Conservation (phyloP, 2,113 vertebrate species). For the Jacana jacana region DNA sequence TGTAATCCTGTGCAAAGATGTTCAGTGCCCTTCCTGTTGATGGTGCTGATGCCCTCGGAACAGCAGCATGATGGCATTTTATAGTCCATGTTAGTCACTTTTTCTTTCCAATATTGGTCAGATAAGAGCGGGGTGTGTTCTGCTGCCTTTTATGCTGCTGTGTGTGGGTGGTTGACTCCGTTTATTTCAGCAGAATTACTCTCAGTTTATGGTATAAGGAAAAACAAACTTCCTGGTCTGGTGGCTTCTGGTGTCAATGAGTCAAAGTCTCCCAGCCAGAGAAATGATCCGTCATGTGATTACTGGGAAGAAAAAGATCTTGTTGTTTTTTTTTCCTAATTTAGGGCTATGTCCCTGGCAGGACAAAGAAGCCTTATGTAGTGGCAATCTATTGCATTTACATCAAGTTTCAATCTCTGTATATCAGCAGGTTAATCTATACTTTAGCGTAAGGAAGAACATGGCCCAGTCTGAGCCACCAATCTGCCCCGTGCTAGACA, state of each 20-base stretch:
- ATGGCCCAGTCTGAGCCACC: neutral
- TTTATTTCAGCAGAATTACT: neutral
- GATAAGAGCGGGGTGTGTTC: neutral
- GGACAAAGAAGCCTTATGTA: neutral
- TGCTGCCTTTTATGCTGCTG: neutral
- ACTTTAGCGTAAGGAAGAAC: neutral
- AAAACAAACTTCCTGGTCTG: neutral
- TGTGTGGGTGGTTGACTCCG: neutral
- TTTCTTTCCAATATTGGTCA: neutral
- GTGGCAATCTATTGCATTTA: neutral
- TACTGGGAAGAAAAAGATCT: neutral
- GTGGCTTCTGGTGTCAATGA: neutral
- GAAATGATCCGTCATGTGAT: neutral
- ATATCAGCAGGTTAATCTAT: neutral
- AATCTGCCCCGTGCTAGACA: neutral
- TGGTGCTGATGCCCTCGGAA: neutral
- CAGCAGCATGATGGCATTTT: neutral
- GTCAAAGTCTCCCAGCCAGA: neutral
- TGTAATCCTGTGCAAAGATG: neutral
- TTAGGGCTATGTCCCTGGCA: neutral
- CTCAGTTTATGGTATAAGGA: neutral
- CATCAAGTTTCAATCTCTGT: neutral
- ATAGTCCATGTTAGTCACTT: neutral
- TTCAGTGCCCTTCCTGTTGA: neutral
- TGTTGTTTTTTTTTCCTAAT: neutral